Evolutionary conservation across 2,797 vertebrate genomes (phyloP), one percentile per base, ranked within the genome.

Genomic region (Enteromius unitaeniatus): DNA sequence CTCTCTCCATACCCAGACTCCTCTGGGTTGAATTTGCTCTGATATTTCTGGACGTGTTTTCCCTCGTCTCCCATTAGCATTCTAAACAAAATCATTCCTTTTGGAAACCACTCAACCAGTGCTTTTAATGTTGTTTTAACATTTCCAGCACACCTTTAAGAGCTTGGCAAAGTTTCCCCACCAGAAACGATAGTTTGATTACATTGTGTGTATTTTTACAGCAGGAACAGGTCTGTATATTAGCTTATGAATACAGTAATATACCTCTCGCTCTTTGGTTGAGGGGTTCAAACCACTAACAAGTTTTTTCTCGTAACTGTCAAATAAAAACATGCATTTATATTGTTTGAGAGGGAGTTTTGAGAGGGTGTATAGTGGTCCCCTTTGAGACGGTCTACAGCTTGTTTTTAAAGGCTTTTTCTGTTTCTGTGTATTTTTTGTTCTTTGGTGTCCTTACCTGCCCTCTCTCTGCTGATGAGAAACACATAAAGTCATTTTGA

Each of bases 21-120:
- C 64, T 89, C 69, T 83, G 85, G 82, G 79, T 45, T 87, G 51
- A 86, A 73, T 85, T 88, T 58, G 65, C 60, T 70, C 42, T 65
- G 67, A 83, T 85, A 73, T 78, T 83, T 87, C 84, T 88, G 65
- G 68, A 85, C 19, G 60, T 34, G 4, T 69, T 77, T 88, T 67
- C 65, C 68, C 58, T 88, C 1, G 6, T 83, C 70, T 88, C 83
- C 84, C 83, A 79, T 55, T 53, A 77, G 6, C 68, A 10, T 84
- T 81, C 23, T 85, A 83, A 77, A 85, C 68, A 65, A 72, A 81
- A 73, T 62, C 60, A 45, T 53, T 73, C 62, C 65, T 72, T 53
- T 53, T 86, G 37, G 55, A 79, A 82, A 37, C 4, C 9, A 15
- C 65, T 70, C 79, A 34, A 19, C 21, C 34, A 3, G 53, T 76